Percentiles rank a stretch among this genome's conserved stretches.
These are phyloP conservation scores for Poecile atricapillus DNA, from an alignment of 2,113 vertebrate genomes.

Conservation along the genomic window DNA sequence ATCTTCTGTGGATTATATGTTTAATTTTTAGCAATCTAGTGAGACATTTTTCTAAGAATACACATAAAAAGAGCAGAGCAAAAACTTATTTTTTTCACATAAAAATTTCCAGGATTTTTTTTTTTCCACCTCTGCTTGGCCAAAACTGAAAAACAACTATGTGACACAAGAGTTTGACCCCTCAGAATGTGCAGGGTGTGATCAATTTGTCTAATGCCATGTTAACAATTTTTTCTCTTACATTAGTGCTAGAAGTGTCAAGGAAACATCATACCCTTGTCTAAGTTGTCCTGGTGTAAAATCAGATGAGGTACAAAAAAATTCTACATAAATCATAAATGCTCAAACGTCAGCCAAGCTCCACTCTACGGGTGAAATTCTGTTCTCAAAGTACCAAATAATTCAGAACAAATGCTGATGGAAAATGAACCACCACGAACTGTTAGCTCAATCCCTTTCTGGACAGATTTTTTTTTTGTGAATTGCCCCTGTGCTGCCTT, in stretches of 20 bases:
- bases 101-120: not conserved
- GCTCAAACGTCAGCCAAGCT: not conserved
- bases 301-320: not conserved
- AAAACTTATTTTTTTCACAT: not conserved
- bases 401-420: not conserved
- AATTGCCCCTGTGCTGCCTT: not conserved
- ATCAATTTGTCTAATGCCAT: not conserved
- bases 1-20: not conserved
- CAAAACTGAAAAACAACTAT: not conserved
- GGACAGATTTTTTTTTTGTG: not conserved
- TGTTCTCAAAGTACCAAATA: not conserved
- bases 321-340: not conserved
- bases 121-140: not conserved
- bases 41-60: not conserved
- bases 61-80: not conserved
- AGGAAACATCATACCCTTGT: not conserved
- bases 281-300: not conserved
- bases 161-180: not conserved
- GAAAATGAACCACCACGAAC: not conserved
- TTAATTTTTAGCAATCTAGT: not conserved
- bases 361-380: fast-evolving
- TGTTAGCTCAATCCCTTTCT: not conserved
- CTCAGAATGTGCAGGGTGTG: not conserved
- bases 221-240: not conserved
- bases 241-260: not conserved